Percentiles rank a stretch among this genome's conserved stretches.
Evolutionary conservation across 35 echinoderm and acorn worm genomes (phyloP).

Genomic region (Diadema setosum): DNA sequence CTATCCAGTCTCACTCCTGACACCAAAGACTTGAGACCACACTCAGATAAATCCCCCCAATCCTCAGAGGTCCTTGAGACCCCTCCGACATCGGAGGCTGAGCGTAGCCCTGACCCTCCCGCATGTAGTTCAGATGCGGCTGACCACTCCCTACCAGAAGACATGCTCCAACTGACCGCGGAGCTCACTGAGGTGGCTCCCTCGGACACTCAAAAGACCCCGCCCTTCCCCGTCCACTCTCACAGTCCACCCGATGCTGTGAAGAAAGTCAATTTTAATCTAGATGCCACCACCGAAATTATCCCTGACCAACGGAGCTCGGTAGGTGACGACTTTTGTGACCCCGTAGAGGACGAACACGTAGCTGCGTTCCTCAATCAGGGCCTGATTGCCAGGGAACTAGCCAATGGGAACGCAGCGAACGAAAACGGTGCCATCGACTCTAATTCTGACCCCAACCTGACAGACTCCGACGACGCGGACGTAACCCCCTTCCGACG

Average conservation of each 20-base stretch:
- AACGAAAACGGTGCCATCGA: background rate
- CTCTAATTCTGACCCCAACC: background rate
- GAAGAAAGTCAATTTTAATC: conserved; percentile 10
- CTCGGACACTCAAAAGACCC: background rate
- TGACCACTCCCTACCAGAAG: background rate
- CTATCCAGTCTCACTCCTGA: conserved; percentile 1
- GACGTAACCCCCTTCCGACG: background rate
- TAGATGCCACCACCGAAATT: background rate
- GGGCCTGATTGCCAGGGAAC: background rate
- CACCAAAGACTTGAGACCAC: background rate
- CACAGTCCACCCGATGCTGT: background rate
- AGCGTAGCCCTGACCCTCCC: background rate
- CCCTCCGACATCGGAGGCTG: background rate
- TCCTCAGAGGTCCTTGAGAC: background rate
- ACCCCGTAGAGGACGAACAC: background rate
- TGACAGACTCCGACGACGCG: background rate
- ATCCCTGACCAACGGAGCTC: background rate
- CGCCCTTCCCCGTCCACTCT: background rate
- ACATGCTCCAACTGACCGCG: background rate
- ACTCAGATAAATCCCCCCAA: background rate
- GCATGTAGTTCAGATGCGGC: background rate
- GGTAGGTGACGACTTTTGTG: background rate
- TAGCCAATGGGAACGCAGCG: background rate
- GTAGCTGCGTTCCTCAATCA: background rate
- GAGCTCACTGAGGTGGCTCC: background rate